Conservation (phyloP, 2,888 invertebrate genomes). For the Auanema freiburgensis region DNA sequence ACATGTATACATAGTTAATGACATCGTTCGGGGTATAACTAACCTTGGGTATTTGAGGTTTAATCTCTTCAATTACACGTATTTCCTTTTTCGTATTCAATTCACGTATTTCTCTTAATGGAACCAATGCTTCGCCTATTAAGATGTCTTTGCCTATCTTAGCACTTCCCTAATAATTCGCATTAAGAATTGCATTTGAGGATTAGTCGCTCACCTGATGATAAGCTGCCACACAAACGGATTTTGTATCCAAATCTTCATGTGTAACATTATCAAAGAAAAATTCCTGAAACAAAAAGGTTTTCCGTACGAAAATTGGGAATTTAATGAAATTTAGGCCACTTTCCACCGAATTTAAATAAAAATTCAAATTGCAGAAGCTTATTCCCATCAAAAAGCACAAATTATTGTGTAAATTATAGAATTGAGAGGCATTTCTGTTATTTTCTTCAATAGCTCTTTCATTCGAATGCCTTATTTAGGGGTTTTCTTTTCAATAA, state of each 20-base stretch:
- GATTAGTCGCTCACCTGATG: constrained; percentile 53
- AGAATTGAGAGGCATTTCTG: background rate
- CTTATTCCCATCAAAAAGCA: background rate
- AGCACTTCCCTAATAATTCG: constrained; percentile 39
- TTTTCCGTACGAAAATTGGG: background rate
- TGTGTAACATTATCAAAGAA: constrained; percentile 66
- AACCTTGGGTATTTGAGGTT: constrained; percentile 60
- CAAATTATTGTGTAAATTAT: constrained; percentile 16
- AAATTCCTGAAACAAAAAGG: constrained; percentile 63
- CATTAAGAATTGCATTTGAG: constrained; percentile 19
- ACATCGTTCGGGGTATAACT: background rate
- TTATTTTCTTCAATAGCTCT: constrained; percentile 5
- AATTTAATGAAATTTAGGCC: background rate
- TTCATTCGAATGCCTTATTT: no score
- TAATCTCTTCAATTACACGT: constrained; percentile 66
- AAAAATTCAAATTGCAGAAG: background rate
- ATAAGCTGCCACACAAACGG: constrained; percentile 64
- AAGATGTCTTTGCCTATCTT: constrained; percentile 64
- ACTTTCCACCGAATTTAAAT: background rate
- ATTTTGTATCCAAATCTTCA: constrained; percentile 65
- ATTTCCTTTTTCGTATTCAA: constrained; percentile 65
- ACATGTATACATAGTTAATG: background rate
- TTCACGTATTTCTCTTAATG: constrained; percentile 64
- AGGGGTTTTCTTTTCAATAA: no score
- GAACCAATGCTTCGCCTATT: constrained; percentile 66